Percentiles rank a stretch among this genome's conserved stretches.
These are phyloP conservation scores for Trigoniulus corallinus DNA, from an alignment of 1,140 invertebrate genomes.

Conservation along the genomic window DNA sequence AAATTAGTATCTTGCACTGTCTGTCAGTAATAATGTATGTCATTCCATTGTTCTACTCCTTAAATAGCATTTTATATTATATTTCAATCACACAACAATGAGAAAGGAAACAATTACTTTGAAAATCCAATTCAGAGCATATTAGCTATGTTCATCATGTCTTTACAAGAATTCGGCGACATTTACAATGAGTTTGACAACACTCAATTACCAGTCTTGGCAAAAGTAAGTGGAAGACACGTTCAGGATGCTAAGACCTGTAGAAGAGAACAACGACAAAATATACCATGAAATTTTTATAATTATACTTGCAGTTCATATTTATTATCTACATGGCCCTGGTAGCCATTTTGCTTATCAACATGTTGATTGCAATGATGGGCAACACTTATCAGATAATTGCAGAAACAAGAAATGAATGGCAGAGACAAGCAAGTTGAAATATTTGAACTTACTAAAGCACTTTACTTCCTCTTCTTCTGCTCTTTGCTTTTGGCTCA, in stretches of 20 bases:
- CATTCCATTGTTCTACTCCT: not conserved
- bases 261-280: not conserved
- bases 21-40: not conserved
- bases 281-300: not conserved
- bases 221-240: constrained; percentile 35
- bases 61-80: constrained; percentile 71
- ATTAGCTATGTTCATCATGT: constrained; percentile 96
- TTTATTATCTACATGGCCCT: constrained; percentile 94
- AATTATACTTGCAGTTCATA: constrained; percentile 58
- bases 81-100: constrained; percentile 52
- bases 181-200: constrained; percentile 76
- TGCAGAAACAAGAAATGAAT: constrained; percentile 91
- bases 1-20: not conserved
- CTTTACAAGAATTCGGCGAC: constrained; percentile 86
- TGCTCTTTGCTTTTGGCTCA: not conserved
- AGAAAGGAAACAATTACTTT: constrained; percentile 24
- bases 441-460: not conserved
- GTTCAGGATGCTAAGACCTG: not conserved
- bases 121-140: constrained; percentile 65
- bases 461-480: not conserved
- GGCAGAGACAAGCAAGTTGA: constrained; percentile 73
- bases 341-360: constrained; percentile 84
- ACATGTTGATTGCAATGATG: constrained; percentile 99
- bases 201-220: constrained; percentile 71
- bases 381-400: constrained; percentile 94